Evolutionary conservation across 2,888 invertebrate genomes (phyloP).

Genomic region (Ditula angustiorana): DNA sequence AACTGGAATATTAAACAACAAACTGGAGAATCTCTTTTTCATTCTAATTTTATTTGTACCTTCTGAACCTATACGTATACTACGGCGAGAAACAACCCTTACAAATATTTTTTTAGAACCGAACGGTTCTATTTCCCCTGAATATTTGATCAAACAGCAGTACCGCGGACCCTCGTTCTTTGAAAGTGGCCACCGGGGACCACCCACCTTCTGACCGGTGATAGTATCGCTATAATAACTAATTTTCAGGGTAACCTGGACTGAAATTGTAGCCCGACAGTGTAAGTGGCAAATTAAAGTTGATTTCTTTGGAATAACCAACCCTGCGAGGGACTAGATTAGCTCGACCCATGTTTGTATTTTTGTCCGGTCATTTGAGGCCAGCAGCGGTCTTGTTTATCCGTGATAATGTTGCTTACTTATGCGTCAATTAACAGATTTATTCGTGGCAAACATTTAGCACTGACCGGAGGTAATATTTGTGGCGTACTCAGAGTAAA

Average conservation of each 20-base stretch:
- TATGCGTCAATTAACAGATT: neutral
- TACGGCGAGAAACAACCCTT: neutral
- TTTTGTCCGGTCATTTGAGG: conserved; percentile 5
- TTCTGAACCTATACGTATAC: no score
- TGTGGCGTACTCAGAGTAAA: neutral
- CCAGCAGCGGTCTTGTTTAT: neutral
- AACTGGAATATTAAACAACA: neutral
- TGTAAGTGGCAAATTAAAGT: conserved; percentile 3
- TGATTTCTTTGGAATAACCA: neutral
- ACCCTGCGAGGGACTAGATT: neutral
- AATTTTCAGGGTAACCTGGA: neutral
- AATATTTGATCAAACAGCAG: conserved; percentile 20
- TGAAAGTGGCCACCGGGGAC: conserved; percentile 22
- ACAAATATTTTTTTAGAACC: neutral
- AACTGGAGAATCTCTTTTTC: neutral
- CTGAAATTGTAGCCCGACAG: conserved; percentile 1
- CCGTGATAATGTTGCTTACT: conserved; percentile 3
- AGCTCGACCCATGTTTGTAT: conserved; percentile 10
- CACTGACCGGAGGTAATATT: neutral
- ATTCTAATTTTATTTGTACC: neutral
- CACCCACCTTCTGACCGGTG: neutral
- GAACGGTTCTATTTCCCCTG: conserved; percentile 1
- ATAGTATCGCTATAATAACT: conserved; percentile 15
- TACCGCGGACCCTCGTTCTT: conserved; percentile 21
- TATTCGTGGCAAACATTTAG: neutral